phyloP scores from a whole-genome alignment of 2,797 vertebrate genomes.

The Sus cebifrons region DNA sequence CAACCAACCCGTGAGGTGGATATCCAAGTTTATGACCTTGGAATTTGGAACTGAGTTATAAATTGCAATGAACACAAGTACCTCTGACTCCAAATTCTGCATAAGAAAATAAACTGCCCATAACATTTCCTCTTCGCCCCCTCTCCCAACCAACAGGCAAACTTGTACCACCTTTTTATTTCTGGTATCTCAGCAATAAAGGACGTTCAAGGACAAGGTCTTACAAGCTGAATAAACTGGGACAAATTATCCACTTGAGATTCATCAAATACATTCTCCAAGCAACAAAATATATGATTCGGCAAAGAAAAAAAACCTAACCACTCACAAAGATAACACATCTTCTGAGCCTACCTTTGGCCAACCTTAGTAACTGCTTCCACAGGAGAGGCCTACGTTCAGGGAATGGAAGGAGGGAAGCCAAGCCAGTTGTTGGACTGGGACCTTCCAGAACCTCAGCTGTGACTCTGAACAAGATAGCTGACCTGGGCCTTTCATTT shows the following conservation, averaged over 20 bases:
- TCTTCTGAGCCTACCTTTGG: slow-evolving; percentile 12
- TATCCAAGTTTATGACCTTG: slow-evolving; percentile 51
- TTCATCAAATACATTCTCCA: slow-evolving; percentile 59
- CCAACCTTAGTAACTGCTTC: slow-evolving; percentile 44
- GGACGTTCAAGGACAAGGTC: slow-evolving; percentile 50
- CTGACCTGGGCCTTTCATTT: slow-evolving; percentile 66
- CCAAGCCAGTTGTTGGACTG: slow-evolving; percentile 19
- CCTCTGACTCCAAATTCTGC: slow-evolving; percentile 33
- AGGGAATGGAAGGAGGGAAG: background rate
- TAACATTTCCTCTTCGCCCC: background rate
- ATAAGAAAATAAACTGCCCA: background rate
- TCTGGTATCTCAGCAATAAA: background rate
- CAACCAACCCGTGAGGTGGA: background rate
- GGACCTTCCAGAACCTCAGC: slow-evolving; percentile 64
- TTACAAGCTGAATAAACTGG: slow-evolving; percentile 35
- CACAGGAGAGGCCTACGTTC: background rate
- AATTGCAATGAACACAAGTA: background rate
- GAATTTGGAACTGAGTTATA: slow-evolving; percentile 63
- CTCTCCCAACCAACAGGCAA: background rate
- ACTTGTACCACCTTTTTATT: background rate
- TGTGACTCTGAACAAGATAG: slow-evolving; percentile 59
- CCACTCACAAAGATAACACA: background rate
- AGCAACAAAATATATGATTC: slow-evolving; percentile 72
- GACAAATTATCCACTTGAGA: slow-evolving; percentile 63
- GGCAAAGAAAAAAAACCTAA: slow-evolving; percentile 71